These are phyloP conservation scores for Ceraclea dissimilis DNA, from an alignment of 2,888 invertebrate genomes.

Conservation along the genomic window DNA sequence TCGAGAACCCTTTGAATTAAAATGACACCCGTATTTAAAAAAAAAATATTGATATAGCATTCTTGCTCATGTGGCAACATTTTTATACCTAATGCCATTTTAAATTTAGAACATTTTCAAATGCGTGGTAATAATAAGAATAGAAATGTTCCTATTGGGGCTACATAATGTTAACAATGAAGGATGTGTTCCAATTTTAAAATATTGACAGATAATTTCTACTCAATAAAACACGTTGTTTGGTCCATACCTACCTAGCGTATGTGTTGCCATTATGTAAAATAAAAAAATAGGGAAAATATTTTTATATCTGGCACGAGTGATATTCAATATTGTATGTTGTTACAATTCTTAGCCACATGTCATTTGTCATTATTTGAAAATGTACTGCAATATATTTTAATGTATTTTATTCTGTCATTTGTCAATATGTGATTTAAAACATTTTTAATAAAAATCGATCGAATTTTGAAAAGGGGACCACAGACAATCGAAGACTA, in stretches of 20 bases:
- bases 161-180: not conserved
- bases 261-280: slow-evolving; percentile 11
- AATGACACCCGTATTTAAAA: not conserved
- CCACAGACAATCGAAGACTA: slow-evolving; percentile 11
- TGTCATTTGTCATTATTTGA: slow-evolving; percentile 19
- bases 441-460: not conserved
- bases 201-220: slow-evolving; percentile 23
- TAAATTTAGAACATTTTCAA: not conserved
- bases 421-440: not conserved
- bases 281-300: slow-evolving; percentile 17
- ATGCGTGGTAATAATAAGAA: not conserved
- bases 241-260: not conserved
- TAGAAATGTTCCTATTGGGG: slow-evolving; percentile 1
- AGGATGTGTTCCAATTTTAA: slow-evolving; percentile 13
- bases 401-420: not conserved
- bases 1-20: not conserved
- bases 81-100: not conserved
- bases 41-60: not conserved
- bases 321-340: slow-evolving; percentile 16
- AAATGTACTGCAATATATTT: not conserved
- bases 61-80: not conserved
- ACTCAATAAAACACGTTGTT: slow-evolving; percentile 21
- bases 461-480: slow-evolving; percentile 4
- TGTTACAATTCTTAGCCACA: slow-evolving; percentile 22
- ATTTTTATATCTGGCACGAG: slow-evolving; percentile 20